A percentile compares a stretch with the other conserved stretches of the same genome.
These are phyloP conservation scores for Saccostrea glomerata DNA, from an alignment of 1,140 invertebrate species.

Conservation along the genomic window DNA sequence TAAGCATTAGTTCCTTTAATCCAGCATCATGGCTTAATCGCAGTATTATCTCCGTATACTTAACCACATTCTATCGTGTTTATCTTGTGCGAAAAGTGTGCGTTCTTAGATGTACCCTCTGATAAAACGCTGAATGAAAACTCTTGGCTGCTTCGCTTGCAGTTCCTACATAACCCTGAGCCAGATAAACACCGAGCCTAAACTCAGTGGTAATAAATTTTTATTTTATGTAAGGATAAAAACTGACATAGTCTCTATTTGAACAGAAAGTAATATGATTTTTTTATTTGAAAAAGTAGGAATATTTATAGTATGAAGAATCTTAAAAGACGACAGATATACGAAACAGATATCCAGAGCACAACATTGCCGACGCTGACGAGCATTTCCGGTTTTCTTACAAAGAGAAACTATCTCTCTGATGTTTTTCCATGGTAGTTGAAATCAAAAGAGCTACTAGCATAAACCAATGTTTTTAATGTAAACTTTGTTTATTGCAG, in stretches of 20 bases:
- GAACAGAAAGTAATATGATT: background rate
- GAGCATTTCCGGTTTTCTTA: background rate
- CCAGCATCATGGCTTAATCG: background rate
- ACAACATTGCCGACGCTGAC: background rate
- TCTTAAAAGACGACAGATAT: background rate
- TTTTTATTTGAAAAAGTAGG: background rate
- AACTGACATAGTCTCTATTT: background rate
- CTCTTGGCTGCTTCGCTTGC: background rate
- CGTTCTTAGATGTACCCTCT: background rate
- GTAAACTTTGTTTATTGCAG: background rate
- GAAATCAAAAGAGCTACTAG: conserved; percentile 12
- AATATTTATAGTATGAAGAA: background rate
- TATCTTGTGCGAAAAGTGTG: background rate
- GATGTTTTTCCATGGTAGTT: background rate
- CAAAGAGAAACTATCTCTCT: background rate
- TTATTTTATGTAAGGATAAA: background rate
- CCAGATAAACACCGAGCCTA: background rate
- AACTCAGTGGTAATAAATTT: background rate
- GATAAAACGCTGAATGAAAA: conserved; percentile 2
- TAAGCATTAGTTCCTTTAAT: background rate
- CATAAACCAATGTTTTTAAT: background rate
- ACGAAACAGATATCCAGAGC: background rate
- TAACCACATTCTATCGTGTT: background rate
- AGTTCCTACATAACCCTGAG: background rate
- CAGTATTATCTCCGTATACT: background rate